Conservation (phyloP, 2,888 invertebrate species). For the Antheraea assamensis region DNA sequence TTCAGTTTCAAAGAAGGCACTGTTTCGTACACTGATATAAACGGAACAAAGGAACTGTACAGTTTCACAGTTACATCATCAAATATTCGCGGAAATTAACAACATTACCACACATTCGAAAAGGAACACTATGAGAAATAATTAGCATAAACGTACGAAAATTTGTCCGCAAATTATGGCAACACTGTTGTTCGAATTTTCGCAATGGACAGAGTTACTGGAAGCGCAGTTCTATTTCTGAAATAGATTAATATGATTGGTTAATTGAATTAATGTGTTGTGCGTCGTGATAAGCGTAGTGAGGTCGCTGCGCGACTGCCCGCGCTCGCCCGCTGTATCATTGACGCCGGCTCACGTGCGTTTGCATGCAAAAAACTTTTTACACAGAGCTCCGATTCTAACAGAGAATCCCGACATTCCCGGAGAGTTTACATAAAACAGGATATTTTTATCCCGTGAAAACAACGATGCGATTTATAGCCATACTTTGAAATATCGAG, state of each 20-base stretch:
- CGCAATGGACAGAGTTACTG: not conserved
- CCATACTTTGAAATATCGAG: not conserved
- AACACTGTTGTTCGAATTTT: slow-evolving; percentile 27
- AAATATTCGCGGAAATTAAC: slow-evolving; percentile 63
- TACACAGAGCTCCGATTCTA: slow-evolving; percentile 62
- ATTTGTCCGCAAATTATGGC: slow-evolving; percentile 33
- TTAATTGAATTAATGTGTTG: slow-evolving; percentile 59
- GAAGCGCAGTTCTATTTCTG: slow-evolving; percentile 29
- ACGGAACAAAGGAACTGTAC: slow-evolving; percentile 64
- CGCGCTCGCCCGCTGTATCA: slow-evolving; percentile 64
- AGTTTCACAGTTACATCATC: slow-evolving; percentile 67
- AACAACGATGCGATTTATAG: not conserved
- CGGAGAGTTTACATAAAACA: not conserved
- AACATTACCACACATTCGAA: slow-evolving; percentile 36
- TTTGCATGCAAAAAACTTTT: slow-evolving; percentile 73
- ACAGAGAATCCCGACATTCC: slow-evolving; percentile 45
- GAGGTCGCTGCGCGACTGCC: slow-evolving; percentile 74
- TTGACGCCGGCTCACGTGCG: slow-evolving; percentile 73
- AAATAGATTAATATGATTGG: slow-evolving; percentile 59
- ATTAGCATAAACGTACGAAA: slow-evolving; percentile 50
- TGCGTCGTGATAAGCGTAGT: slow-evolving; percentile 71
- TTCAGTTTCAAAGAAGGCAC: slow-evolving; percentile 62
- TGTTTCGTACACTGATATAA: slow-evolving; percentile 49
- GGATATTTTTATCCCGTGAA: not conserved
- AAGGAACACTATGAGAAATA: slow-evolving; percentile 44